Percentiles rank a stretch among this genome's conserved stretches.
These are phyloP conservation scores for Zaprionus davidi DNA, from an alignment of 1,140 invertebrate genomes.

Conservation along the genomic window DNA sequence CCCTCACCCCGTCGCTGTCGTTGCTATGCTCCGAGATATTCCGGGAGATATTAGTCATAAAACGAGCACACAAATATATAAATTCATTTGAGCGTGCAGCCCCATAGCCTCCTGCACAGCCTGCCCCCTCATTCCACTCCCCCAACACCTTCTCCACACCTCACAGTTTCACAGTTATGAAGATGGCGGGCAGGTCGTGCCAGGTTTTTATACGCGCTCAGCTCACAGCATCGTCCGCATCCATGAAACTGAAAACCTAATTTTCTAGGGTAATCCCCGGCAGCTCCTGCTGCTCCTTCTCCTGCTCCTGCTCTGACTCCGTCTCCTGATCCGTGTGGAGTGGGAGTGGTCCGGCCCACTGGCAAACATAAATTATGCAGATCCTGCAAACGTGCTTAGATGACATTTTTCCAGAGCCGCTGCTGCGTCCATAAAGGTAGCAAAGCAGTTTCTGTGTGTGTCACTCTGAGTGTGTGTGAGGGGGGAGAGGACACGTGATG, in stretches of 20 bases:
- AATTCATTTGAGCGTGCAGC: constrained; percentile 76
- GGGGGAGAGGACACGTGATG: constrained; percentile 7
- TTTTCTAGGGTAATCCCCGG: constrained; percentile 81
- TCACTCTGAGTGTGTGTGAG: not conserved
- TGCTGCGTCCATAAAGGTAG: constrained; percentile 71
- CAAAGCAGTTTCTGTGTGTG: constrained; percentile 30
- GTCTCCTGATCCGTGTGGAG: not conserved
- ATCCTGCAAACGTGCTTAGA: constrained; percentile 83
- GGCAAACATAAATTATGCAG: constrained; percentile 83
- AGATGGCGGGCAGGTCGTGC: constrained; percentile 74
- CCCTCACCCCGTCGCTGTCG: constrained; percentile 4
- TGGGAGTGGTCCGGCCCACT: constrained; percentile 43
- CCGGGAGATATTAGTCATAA: constrained; percentile 79
- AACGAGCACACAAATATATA: constrained; percentile 75
- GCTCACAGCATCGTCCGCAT: constrained; percentile 67
- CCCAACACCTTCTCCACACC: constrained; percentile 9
- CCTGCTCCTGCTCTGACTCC: not conserved
- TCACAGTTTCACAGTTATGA: constrained; percentile 62
- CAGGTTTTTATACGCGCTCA: constrained; percentile 71
- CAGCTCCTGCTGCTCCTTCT: constrained; percentile 15
- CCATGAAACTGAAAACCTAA: constrained; percentile 79
- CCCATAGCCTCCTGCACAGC: constrained; percentile 7
- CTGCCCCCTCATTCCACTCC: not conserved
- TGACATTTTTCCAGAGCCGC: constrained; percentile 72
- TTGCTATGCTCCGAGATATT: constrained; percentile 65